A percentile compares a stretch with the other conserved stretches of the same genome.
Conservation (phyloP, 2,797 vertebrate species). For the Smutsia gigantea region DNA sequence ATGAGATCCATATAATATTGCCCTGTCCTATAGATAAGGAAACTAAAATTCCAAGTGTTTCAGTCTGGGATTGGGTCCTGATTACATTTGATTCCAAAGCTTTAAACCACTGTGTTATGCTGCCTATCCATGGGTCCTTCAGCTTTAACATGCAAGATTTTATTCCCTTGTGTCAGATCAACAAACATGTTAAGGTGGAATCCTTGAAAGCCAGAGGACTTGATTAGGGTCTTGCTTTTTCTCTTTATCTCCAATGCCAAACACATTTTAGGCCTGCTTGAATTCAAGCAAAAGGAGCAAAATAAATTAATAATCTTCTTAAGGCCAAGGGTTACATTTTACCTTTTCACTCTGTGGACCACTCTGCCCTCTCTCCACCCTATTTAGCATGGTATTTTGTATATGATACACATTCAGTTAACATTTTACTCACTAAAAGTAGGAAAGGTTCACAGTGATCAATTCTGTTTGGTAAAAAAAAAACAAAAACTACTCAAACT, state of each 20-base stretch:
- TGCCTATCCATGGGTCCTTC: not conserved
- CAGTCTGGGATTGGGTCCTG: not conserved
- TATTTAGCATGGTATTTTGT: not conserved
- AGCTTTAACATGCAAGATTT: not conserved
- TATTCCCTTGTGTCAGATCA: not conserved
- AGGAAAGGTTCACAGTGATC: not conserved
- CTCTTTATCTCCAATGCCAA: not conserved
- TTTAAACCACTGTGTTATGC: not conserved
- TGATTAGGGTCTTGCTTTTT: not conserved
- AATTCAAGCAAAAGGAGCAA: conserved; percentile 11
- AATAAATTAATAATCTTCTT: not conserved
- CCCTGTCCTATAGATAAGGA: not conserved
- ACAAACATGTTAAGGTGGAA: not conserved
- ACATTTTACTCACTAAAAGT: not conserved
- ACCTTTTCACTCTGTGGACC: not conserved
- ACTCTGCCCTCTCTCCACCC: not conserved
- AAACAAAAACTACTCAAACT: not conserved
- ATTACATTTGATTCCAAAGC: not conserved
- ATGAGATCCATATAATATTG: not conserved
- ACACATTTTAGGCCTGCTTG: not conserved
- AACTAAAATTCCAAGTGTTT: not conserved
- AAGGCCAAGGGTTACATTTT: not conserved
- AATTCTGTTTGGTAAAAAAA: not conserved
- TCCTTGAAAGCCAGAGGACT: not conserved
- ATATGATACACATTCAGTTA: not conserved